Evolutionary conservation across 2,888 invertebrate genomes (phyloP).

Genomic region (Halictus quadricinctus): DNA sequence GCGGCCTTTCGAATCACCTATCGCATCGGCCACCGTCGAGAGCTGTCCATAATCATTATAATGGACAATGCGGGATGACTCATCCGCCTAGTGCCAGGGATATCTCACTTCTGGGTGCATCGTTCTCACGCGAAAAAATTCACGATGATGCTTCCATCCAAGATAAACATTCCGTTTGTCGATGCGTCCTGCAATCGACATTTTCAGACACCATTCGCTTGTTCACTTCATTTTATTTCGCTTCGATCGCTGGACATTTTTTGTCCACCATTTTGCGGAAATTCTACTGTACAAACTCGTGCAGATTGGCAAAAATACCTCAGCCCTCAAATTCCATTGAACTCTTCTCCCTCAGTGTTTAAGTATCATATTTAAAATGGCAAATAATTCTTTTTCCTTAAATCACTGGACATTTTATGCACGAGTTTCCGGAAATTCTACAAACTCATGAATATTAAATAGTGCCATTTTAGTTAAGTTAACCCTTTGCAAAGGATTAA

Average conservation of each 20-base stretch:
- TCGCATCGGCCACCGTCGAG: not conserved
- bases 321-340: too few species aligned
- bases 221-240: not conserved
- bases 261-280: too few species aligned
- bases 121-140: not conserved
- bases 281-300: not conserved
- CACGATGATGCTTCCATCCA: not conserved
- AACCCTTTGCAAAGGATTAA: too few species aligned
- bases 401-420: too few species aligned
- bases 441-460: not conserved
- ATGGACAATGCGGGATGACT: conserved; percentile 10
- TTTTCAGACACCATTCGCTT: not conserved
- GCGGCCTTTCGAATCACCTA: not conserved
- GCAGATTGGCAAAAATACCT: too few species aligned
- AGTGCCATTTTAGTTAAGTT: too few species aligned
- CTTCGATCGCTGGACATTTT: too few species aligned
- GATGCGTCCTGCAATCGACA: not conserved
- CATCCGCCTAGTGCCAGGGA: not conserved
- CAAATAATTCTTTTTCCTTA: too few species aligned
- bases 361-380: too few species aligned
- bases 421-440: too few species aligned
- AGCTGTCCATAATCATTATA: conserved; percentile 2
- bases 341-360: too few species aligned
- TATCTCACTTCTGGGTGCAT: not conserved
- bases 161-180: not conserved